These are phyloP conservation scores for Hypothenemus hampei DNA, from an alignment of 1,140 invertebrate genomes.

Conservation along the genomic window DNA sequence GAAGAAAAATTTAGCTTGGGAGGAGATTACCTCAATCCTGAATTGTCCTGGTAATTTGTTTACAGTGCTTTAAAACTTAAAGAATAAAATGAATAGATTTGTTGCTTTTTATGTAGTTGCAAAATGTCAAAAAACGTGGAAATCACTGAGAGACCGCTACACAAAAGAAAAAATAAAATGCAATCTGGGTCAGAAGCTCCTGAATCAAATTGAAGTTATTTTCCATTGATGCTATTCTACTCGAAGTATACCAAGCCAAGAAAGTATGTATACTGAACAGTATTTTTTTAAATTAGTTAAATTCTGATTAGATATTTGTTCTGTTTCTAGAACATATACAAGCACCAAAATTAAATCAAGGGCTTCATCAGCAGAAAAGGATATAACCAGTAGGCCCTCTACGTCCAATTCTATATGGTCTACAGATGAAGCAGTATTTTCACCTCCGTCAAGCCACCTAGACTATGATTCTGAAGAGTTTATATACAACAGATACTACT, in stretches of 20 bases:
- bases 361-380: not conserved
- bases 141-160: slow-evolving; percentile 4
- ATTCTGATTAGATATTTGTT: not conserved
- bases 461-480: not conserved
- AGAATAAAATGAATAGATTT: slow-evolving; percentile 1
- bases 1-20: slow-evolving; percentile 1
- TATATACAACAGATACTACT: not conserved
- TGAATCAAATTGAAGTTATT: slow-evolving; percentile 2
- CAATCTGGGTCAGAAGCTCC: slow-evolving; percentile 4
- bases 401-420: not conserved
- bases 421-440: not conserved
- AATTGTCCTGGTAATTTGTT: slow-evolving; percentile 3
- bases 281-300: not conserved
- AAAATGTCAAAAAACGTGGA: slow-evolving; percentile 2
- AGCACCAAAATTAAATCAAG: not conserved
- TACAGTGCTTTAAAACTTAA: too few relatives aligned
- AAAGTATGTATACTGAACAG: not conserved
- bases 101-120: slow-evolving; percentile 4
- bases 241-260: not conserved
- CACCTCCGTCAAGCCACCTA: not conserved
- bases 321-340: slow-evolving; percentile 9
- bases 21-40: slow-evolving; percentile 1
- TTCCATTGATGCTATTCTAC: slow-evolving; percentile 2
- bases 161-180: slow-evolving; percentile 10
- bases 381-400: slow-evolving; percentile 1